Conservation (phyloP, 2,113 vertebrate species). For the Spea multiplicata region DNA sequence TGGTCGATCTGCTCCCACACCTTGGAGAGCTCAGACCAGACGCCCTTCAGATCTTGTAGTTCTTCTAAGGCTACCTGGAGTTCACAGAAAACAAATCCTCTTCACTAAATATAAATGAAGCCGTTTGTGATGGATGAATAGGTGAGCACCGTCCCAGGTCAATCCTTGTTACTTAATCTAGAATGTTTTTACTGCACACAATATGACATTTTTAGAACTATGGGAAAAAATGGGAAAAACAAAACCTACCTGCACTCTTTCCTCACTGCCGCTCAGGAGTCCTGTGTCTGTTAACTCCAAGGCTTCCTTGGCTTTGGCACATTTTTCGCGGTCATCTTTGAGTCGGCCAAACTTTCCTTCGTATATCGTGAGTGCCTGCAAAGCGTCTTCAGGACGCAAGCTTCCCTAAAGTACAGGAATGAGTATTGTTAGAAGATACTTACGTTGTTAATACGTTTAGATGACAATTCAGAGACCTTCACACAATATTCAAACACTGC, state of each 20-base stretch:
- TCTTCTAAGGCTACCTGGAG: conserved; percentile 91
- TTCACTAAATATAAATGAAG: too few relatives aligned
- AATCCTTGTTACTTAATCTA: too few relatives aligned
- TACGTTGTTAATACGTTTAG: too few relatives aligned
- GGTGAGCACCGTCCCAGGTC: too few relatives aligned
- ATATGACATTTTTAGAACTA: neutral
- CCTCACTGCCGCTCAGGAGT: conserved; percentile 92
- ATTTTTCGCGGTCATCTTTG: conserved; percentile 95
- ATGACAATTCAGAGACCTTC: too few relatives aligned
- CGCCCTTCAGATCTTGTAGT: conserved; percentile 94
- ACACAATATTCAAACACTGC: too few relatives aligned
- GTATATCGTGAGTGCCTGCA: conserved; percentile 94
- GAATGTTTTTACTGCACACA: neutral
- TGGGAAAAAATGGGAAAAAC: neutral
- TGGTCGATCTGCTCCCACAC: conserved; percentile 99
- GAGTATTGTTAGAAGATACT: too few relatives aligned
- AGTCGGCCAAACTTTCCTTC: conserved; percentile 94
- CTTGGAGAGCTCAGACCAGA: conserved; percentile 97
- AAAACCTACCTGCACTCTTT: conserved; percentile 85
- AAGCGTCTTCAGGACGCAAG: conserved; percentile 92
- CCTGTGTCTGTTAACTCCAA: conserved; percentile 95
- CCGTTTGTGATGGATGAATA: too few relatives aligned
- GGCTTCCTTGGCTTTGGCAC: conserved; percentile 93
- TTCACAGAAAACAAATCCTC: neutral
- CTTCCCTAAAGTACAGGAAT: conserved; percentile 72